Conservation (phyloP, 2,797 vertebrate species). For the Trematomus bernacchii region DNA sequence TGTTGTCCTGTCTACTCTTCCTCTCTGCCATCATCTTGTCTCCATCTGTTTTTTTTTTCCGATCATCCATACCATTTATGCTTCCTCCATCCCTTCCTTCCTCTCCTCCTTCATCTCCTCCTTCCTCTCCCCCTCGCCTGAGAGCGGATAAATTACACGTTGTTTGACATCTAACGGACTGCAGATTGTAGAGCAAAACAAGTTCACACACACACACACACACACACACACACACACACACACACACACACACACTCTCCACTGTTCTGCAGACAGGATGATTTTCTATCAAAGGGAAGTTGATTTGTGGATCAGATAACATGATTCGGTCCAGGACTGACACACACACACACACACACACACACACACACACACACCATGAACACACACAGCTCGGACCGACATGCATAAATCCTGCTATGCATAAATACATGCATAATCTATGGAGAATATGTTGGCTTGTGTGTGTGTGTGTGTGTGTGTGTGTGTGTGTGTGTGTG, state of each 20-base stretch:
- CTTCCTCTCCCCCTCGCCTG: too few species aligned
- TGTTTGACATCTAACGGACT: too few species aligned
- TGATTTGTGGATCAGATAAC: constrained; percentile 52
- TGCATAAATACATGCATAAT: constrained; percentile 78
- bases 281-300: constrained; percentile 12
- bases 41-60: too few species aligned
- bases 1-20: too few species aligned
- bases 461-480: constrained; percentile 3
- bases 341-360: not conserved
- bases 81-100: too few species aligned
- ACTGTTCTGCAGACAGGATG: not conserved
- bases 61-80: too few species aligned
- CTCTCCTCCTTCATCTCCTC: too few species aligned
- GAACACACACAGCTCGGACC: constrained; percentile 15
- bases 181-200: not conserved
- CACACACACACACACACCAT: not conserved
- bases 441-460: constrained; percentile 29
- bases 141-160: too few species aligned
- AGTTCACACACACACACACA: not conserved
- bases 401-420: constrained; percentile 69
- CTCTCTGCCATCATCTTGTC: too few species aligned
- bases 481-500: not conserved
- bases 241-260: not conserved
- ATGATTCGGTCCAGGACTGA: too few species aligned
- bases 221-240: too few species aligned